Conservation (phyloP, 2,113 vertebrate genomes). For the Brachyhypopomus gauderio region DNA sequence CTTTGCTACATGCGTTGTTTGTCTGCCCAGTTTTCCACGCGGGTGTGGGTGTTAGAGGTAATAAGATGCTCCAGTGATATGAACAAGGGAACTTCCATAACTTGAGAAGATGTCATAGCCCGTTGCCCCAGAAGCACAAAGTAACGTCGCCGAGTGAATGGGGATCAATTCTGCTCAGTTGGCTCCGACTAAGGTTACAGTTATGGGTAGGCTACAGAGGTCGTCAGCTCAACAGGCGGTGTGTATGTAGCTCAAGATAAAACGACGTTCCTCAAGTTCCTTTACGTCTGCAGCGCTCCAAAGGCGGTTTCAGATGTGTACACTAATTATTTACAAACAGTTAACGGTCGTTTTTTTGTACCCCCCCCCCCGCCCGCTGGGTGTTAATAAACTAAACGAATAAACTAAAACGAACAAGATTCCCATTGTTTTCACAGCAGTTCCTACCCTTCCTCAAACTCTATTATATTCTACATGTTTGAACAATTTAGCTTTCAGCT, state of each 20-base stretch:
- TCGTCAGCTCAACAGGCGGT: too few relatives aligned
- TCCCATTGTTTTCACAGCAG: not conserved
- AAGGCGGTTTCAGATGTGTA: not conserved
- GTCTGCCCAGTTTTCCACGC: not conserved
- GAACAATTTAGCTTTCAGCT: conserved; percentile 33
- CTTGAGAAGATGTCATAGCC: not conserved
- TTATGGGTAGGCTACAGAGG: not conserved
- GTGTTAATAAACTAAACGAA: not conserved
- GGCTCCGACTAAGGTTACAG: not conserved
- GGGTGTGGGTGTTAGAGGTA: not conserved
- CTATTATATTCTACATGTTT: conserved; percentile 26
- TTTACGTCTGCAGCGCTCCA: not conserved
- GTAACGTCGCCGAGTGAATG: not conserved
- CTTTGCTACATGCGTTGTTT: too few relatives aligned
- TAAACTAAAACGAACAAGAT: not conserved
- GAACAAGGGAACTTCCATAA: not conserved
- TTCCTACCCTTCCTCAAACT: not conserved
- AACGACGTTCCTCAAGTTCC: too few relatives aligned
- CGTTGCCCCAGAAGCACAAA: not conserved
- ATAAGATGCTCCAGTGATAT: not conserved
- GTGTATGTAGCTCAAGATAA: too few relatives aligned
- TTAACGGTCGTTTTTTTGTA: not conserved
- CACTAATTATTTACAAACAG: not conserved
- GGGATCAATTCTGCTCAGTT: not conserved
- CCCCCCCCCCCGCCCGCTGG: conserved; percentile 12